Conservation (phyloP, 2,797 vertebrate genomes). For the Selene dorsalis region DNA sequence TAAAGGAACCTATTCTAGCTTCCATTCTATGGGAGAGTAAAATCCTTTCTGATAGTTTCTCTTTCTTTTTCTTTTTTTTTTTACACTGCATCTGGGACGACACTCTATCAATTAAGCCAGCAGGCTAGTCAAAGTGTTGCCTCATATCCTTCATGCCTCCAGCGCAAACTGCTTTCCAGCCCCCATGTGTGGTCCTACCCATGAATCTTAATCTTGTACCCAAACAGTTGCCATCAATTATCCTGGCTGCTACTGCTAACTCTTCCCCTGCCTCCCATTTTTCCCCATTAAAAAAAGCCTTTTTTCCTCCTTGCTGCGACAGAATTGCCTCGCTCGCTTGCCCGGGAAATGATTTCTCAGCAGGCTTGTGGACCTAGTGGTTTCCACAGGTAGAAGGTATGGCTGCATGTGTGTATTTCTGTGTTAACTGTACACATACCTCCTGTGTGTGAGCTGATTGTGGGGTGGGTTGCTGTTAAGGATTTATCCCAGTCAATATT, state of each 20-base stretch:
- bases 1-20: slow-evolving; percentile 33
- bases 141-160: slow-evolving; percentile 75
- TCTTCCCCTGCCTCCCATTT: slow-evolving; percentile 80
- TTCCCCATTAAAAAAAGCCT: slow-evolving; percentile 77
- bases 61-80: slow-evolving; percentile 45
- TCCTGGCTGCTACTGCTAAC: slow-evolving; percentile 75
- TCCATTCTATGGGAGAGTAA: slow-evolving; percentile 53
- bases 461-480: slow-evolving; percentile 41
- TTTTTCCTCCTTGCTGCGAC: slow-evolving; percentile 66
- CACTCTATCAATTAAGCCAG: slow-evolving; percentile 78
- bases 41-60: slow-evolving; percentile 53
- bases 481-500: slow-evolving; percentile 40
- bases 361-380: slow-evolving; percentile 45
- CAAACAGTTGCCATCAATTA: slow-evolving; percentile 86
- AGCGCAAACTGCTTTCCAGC: slow-evolving; percentile 54
- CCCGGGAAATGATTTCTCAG: slow-evolving; percentile 76
- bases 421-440: slow-evolving; percentile 21
- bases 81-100: slow-evolving; percentile 60
- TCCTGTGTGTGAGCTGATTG: slow-evolving; percentile 3
- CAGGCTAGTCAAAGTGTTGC: slow-evolving; percentile 69
- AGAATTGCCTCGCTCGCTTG: slow-evolving; percentile 70
- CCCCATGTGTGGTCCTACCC: slow-evolving; percentile 70
- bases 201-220: slow-evolving; percentile 86
- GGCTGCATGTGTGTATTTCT: slow-evolving; percentile 36
- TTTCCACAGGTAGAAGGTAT: slow-evolving; percentile 65